These are phyloP conservation scores for Australoheros scitulus DNA, from an alignment of 2,113 vertebrate genomes.

Conservation along the genomic window DNA sequence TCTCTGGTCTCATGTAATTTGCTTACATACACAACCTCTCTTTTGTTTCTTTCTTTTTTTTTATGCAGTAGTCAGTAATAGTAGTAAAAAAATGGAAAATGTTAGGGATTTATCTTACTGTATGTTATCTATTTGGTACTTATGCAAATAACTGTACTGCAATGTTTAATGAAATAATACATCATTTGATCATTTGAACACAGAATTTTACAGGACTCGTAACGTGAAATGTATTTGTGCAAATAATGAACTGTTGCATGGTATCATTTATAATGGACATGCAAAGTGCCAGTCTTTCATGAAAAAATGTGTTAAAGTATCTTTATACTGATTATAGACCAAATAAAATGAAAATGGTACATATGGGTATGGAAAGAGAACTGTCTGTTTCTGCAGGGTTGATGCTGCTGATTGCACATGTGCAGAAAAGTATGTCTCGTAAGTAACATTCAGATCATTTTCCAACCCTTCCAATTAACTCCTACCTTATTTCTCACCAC, in stretches of 20 bases:
- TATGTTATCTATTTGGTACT: rapidly evolving
- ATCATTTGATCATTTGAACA: rapidly evolving
- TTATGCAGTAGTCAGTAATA: neutral
- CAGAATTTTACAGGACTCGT: rapidly evolving
- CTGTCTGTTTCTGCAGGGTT: neutral
- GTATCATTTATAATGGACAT: neutral
- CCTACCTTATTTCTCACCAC: neutral
- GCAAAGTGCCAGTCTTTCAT: rapidly evolving
- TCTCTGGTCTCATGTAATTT: neutral
- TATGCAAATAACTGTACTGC: rapidly evolving
- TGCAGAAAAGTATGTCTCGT: neutral
- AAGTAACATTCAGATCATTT: rapidly evolving
- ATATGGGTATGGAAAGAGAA: neutral
- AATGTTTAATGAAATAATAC: neutral
- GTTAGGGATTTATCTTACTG: rapidly evolving
- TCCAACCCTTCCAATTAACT: rapidly evolving
- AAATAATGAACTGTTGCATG: neutral
- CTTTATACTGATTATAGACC: rapidly evolving
- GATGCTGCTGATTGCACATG: neutral
- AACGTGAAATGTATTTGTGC: rapidly evolving
- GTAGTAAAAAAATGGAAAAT: too few species aligned
- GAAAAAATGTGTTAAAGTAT: rapidly evolving
- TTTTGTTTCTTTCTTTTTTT: neutral
- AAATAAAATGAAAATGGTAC: neutral
- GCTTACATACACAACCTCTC: rapidly evolving